Base-by-base conservation (phyloP, 2,113 vertebrate species). In the Paraplagusia blochii region DNA sequence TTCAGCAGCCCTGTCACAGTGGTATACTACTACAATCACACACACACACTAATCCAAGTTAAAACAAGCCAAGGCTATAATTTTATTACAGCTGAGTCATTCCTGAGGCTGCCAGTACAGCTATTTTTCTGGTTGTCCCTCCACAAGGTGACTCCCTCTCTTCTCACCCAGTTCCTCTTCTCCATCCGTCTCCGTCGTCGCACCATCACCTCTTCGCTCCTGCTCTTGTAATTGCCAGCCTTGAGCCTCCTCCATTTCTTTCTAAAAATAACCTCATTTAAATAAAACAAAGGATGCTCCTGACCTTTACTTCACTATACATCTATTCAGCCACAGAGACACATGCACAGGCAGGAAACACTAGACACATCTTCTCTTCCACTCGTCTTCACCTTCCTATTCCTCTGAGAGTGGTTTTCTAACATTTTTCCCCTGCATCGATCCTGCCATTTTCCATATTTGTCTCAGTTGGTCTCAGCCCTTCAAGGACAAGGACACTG, bases 111-210 rank as follows among this genome's bases (percentile, higher is more conserved):
- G 74, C 74, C 66, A 81, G 59, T 64, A 74, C 72, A 76, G 72
- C 69, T 76, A 72, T 82, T 74, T 84, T 77, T 68, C 56, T 66
- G n/a, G 44, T 54, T 63, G 52, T 60, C 75, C 58, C 62, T 61
- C 43, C 48, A 48, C 77, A 88, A 88, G 87, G 85, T 88, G 78
- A 88, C 83, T 76, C 52, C 38, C 38, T 48, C 14, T 72, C 73
- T 58, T 73, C 62, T 80, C 63, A 52, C 35, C 46, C 58, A 56
- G 9, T 72, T 71, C 40, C 52, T 47, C 35, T 34, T 53, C 40
- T 43, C 11, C 51, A 29, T 35, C 56, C 34, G 38, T 9, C 50
- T 45, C 35, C 43, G 48, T 48, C 43, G 43, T 44, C n/a, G 22
- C 17, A 63, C 42, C 63, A 44, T 72, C 57, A 54, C 13, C 42